Percentiles rank a stretch among this genome's conserved stretches.
Conservation (phyloP, 2,888 invertebrate species). For the Gymnocheta viridis region DNA sequence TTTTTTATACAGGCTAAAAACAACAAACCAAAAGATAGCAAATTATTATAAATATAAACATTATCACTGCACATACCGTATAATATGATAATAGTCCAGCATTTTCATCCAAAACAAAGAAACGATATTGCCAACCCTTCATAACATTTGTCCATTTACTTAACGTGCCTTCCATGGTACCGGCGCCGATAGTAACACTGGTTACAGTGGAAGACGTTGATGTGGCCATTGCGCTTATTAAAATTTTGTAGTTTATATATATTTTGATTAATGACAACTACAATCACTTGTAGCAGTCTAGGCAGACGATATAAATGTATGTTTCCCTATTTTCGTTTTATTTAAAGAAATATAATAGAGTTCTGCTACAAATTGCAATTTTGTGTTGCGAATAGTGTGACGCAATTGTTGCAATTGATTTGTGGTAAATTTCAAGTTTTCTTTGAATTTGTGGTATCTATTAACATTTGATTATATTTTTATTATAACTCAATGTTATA, state of each 20-base stretch:
- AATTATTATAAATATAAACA: background rate
- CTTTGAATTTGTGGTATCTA: background rate
- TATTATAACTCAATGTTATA: background rate
- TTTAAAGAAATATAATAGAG: conserved; percentile 51
- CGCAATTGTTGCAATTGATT: conserved; percentile 52
- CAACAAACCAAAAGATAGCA: background rate
- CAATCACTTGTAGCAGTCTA: background rate
- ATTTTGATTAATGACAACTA: background rate
- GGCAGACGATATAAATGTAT: background rate
- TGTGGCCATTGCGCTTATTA: conserved; percentile 44
- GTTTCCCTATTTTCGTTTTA: background rate
- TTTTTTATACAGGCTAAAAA: background rate
- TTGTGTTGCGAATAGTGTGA: conserved; percentile 27
- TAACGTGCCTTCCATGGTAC: conserved; percentile 80
- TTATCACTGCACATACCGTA: conserved; percentile 88
- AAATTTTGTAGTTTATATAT: background rate
- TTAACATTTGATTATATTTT: background rate
- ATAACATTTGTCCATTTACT: conserved; percentile 83
- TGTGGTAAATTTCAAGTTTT: conserved; percentile 5
- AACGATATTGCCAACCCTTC: conserved; percentile 98
- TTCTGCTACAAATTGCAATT: conserved; percentile 41
- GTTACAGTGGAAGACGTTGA: conserved; percentile 22
- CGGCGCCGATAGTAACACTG: conserved; percentile 43
- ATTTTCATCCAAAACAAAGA: conserved; percentile 99
- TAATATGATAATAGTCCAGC: conserved; percentile 98